Evolutionary conservation across 2,888 invertebrate genomes (phyloP), one percentile per base, ranked within the genome.

Genomic region (Ormyrus thymus): DNA sequence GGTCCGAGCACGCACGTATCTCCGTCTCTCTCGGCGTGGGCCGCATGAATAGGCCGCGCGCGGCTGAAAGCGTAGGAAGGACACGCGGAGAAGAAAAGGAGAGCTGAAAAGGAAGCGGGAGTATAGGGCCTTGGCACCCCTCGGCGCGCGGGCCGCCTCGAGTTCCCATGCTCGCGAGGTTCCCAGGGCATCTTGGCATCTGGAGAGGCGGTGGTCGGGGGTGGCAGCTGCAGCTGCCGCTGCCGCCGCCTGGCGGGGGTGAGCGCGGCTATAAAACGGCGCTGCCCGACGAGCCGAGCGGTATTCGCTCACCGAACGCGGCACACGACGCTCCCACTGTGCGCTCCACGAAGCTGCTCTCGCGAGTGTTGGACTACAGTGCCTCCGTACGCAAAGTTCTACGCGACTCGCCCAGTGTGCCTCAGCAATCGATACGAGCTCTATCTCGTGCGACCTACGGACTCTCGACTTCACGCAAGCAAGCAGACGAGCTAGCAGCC

Each of bases 141-240:
- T 59, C 62, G 78, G 66, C 29, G 69, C 11, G 46, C 15, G n/a
- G n/a, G n/a, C n/a, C 29, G 11, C 29, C 29, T 29, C 29, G 50
- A 43, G 46, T 53, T 59, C 51, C 45, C 65, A 68, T 11, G n/a
- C 68, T 11, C 50, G 10, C 53, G 7, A 61, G 43, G 76, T 79
- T 81, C 81, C 78, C 81, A 78, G 59, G 81, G 72, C 78, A 69
- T 76, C 78, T 78, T 64, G 70, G 72, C 81, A 81, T 81, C 78
- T 78, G 78, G 48, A 45, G 13, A 46, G 48, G 76, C 8, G 72
- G 10, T 53, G 61, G 43, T 29, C 10, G 50, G 66, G 13, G 55
- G 43, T n/a, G 48, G 72, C 29, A 29, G 29, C 29, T 29, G 29
- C 29, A 29, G 29, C 29, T 29, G 29, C 29, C 29, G 29, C 29